Percentiles rank a stretch among this genome's conserved stretches.
Evolutionary conservation across 2,888 invertebrate species (phyloP).

Genomic region (Andricus quercusramuli): DNA sequence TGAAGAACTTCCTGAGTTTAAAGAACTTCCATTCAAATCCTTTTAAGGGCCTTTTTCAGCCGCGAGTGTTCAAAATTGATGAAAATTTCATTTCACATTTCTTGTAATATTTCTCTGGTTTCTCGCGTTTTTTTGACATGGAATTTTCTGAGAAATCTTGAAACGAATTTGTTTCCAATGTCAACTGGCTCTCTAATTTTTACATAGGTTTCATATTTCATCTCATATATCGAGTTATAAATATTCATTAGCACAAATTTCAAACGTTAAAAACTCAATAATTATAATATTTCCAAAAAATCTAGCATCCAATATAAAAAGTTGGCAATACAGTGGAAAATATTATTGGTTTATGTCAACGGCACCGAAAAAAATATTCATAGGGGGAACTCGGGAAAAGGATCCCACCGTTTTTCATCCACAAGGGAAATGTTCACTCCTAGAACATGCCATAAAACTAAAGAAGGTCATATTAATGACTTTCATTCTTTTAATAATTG

Average conservation of each 20-base stretch:
- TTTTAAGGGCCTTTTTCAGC: background rate
- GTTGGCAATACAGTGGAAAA: background rate
- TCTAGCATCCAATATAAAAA: background rate
- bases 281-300: background rate
- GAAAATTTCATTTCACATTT: too few species aligned
- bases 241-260: too few species aligned
- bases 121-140: too few species aligned
- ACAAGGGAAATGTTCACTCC: background rate
- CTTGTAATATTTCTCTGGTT: too few species aligned
- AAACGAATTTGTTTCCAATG: too few species aligned
- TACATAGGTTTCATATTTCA: too few species aligned
- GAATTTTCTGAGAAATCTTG: too few species aligned
- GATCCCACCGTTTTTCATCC: background rate
- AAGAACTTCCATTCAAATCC: constrained; percentile 36
- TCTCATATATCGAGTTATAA: too few species aligned
- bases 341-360: background rate
- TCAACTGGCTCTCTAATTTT: too few species aligned
- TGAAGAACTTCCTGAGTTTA: constrained; percentile 26
- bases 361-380: background rate
- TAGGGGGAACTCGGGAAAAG: background rate
- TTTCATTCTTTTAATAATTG: background rate
- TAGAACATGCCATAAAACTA: background rate
- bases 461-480: background rate
- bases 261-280: too few species aligned
- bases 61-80: too few species aligned